Percentiles rank a stretch among this genome's conserved stretches.
Evolutionary conservation across 1,140 invertebrate species (phyloP).

Genomic region (Drosophila paulistorum): DNA sequence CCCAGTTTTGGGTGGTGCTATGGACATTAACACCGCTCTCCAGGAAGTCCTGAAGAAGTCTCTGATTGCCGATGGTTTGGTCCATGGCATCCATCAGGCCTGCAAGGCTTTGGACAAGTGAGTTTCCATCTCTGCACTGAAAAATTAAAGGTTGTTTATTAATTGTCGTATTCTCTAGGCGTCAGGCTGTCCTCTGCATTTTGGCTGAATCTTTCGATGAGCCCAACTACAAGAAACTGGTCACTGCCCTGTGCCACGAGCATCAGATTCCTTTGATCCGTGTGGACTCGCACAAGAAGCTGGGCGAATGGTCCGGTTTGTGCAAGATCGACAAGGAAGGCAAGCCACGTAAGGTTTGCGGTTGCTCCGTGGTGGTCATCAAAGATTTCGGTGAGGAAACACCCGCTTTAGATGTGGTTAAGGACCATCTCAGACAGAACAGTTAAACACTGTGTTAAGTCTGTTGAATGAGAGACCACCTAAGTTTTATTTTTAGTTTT

Average conservation of each 20-base stretch:
- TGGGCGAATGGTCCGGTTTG: conserved; percentile 99
- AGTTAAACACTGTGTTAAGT: conserved; percentile 66
- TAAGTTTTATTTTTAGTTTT: conserved; percentile 57
- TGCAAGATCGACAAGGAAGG: conserved; percentile 99
- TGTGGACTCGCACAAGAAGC: conserved; percentile 99
- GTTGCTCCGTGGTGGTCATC: conserved; percentile 99
- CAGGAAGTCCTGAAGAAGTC: conserved; percentile 99
- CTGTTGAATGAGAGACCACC: conserved; percentile 77
- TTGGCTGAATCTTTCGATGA: conserved; percentile 99
- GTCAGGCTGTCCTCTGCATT: conserved; percentile 97
- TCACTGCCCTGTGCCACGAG: conserved; percentile 99
- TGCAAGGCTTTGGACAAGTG: conserved; percentile 98
- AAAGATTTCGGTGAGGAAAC: conserved; percentile 99
- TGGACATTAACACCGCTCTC: conserved; percentile 97
- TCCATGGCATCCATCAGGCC: conserved; percentile 97
- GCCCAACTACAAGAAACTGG: conserved; percentile 97
- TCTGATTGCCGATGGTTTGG: conserved; percentile 96
- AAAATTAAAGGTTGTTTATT: neutral
- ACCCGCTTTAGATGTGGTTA: conserved; percentile 95
- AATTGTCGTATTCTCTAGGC: conserved; percentile 84
- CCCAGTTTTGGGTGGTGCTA: conserved; percentile 86
- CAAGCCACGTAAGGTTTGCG: conserved; percentile 99
- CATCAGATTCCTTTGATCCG: conserved; percentile 97
- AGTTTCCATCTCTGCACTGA: conserved; percentile 61
- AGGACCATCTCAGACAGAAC: conserved; percentile 92